Percentiles rank a stretch among this genome's conserved stretches.
Conservation (phyloP, 1,140 invertebrate species). For the Drosophila busckii region DNA sequence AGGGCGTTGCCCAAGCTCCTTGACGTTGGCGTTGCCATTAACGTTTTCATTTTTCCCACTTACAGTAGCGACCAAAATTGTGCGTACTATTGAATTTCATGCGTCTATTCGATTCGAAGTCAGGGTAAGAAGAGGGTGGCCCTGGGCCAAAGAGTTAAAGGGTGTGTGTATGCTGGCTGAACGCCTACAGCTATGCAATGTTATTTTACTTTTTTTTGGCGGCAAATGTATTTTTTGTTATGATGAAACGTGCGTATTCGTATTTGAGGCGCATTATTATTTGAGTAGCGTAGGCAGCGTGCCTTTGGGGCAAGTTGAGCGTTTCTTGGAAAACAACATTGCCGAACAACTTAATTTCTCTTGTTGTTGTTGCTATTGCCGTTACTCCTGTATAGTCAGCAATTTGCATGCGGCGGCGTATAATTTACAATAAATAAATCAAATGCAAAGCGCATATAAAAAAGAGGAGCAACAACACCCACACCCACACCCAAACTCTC, state of each 20-base stretch:
- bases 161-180: constrained; percentile 13
- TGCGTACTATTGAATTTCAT: constrained; percentile 64
- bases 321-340: constrained; percentile 40
- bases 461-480: constrained; percentile 41
- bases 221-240: constrained; percentile 34
- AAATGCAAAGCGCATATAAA: constrained; percentile 71
- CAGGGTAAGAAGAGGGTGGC: constrained; percentile 27
- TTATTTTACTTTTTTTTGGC: constrained; percentile 42
- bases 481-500: no score
- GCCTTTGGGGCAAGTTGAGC: constrained; percentile 13
- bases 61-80: constrained; percentile 50
- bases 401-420: constrained; percentile 64
- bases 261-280: constrained; percentile 72
- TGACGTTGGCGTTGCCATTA: constrained; percentile 18
- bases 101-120: constrained; percentile 50
- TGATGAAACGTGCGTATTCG: constrained; percentile 70
- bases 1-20: constrained; percentile 19
- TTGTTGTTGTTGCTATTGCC: constrained; percentile 17
- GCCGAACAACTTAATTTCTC: constrained; percentile 58
- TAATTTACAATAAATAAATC: constrained; percentile 61
- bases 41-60: constrained; percentile 36
- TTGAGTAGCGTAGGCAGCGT: constrained; percentile 30
- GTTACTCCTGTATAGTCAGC: constrained; percentile 25
- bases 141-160: constrained; percentile 36
- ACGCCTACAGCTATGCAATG: constrained; percentile 35